phyloP scores from a whole-genome alignment of 1,140 invertebrate genomes.

The Diploscapter pachys region DNA sequence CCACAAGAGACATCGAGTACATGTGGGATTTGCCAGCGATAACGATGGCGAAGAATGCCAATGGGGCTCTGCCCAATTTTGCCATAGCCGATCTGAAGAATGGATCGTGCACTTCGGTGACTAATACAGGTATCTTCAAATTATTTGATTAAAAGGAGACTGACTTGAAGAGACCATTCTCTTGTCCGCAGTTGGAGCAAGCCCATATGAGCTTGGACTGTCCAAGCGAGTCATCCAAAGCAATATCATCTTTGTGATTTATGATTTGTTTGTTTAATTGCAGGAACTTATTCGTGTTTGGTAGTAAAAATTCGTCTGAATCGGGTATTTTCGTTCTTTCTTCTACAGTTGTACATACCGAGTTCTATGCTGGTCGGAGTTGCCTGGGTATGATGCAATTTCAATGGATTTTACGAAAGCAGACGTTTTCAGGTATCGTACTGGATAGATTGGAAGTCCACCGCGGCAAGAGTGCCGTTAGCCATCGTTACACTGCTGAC shows the following conservation, averaged over 20 bases:
- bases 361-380: slow-evolving; percentile 63
- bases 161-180: too few relatives aligned
- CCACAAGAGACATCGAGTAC: slow-evolving; percentile 85
- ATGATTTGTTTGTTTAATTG: background rate
- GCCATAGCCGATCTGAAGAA: slow-evolving; percentile 39
- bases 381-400: slow-evolving; percentile 55
- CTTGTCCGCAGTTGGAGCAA: too few relatives aligned
- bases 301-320: slow-evolving; percentile 91
- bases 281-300: slow-evolving; percentile 76
- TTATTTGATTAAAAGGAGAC: too few relatives aligned
- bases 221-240: too few relatives aligned
- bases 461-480: slow-evolving; percentile 47
- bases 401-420: too few relatives aligned
- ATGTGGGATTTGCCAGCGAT: slow-evolving; percentile 82
- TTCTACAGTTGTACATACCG: slow-evolving; percentile 70
- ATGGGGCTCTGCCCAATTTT: slow-evolving; percentile 43
- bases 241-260: background rate
- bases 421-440: slow-evolving; percentile 34
- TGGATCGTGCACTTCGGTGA: slow-evolving; percentile 34
- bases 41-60: slow-evolving; percentile 70
- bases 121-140: slow-evolving; percentile 30
- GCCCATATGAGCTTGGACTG: too few relatives aligned
- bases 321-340: slow-evolving; percentile 92
- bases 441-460: slow-evolving; percentile 58
- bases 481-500: slow-evolving; percentile 43